Base-by-base conservation (phyloP, 2,797 vertebrate genomes). In the Phoeniculus purpureus region DNA sequence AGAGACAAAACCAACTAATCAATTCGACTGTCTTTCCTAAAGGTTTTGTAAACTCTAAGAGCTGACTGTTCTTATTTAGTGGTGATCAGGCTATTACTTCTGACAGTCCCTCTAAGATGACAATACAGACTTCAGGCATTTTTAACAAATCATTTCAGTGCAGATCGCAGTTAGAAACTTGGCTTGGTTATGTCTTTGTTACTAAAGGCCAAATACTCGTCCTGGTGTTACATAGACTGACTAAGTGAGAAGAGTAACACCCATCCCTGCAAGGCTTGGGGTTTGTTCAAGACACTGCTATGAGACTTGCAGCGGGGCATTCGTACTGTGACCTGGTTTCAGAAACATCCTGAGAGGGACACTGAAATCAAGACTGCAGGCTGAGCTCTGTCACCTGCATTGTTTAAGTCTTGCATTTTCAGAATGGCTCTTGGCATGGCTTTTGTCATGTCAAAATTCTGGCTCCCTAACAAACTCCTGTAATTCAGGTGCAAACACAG, bases 11-110 rank as follows among this genome's bases (percentile, higher is more conserved):
- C 62, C 31, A 81, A n/a, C 60, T 87, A 72, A 93, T 92, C 79
- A 82, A 92, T 90, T 94, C 86, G 72, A 87, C 52, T 27, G 47
- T 89, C 60, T 81, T 79, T 55, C 56, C 66, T 82, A 85, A 88
- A 86, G 77, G 55, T 58, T 75, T 74, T 60, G 72, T 76, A 93
- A 93, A 90, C 66, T 93, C 7, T 77, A 31, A 84, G 51, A 80
- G 62, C 7, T 74, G n/a, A 75, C 66, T 92, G 31, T 25, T 94
- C 47, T 71, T 5, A 0, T 27, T 80, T 86, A 88, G 89, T 91
- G 78, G 51, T 78, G 65, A 56, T 72, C 26, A 82, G 81, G 37
- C 19, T 88, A n/a, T 61, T 86, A 56, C 23, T n/a, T 85, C 61
- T 68, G 55, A 85, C 32, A 74, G 7, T 61, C 1, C 32, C 27